phyloP scores from a whole-genome alignment of 2,888 invertebrate genomes.

The Drosophila austrosaltans region DNA sequence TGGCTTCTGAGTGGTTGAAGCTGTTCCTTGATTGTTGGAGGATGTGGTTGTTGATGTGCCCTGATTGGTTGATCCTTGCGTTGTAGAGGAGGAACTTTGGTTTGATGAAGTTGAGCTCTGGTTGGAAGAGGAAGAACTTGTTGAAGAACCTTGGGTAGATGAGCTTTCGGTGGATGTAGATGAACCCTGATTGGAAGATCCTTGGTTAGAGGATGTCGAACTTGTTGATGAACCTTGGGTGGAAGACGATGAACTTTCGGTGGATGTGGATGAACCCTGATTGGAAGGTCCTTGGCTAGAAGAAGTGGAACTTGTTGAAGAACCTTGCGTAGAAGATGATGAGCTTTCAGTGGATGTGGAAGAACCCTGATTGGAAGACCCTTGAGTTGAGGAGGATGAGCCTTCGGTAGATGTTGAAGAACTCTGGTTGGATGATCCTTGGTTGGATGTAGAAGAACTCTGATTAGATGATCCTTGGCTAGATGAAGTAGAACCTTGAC shows the following conservation, averaged over 20 bases:
- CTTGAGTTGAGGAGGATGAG: conserved; percentile 10
- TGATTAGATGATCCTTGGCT: conserved; percentile 19
- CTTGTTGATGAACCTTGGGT: conserved; percentile 41
- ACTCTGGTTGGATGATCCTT: conserved; percentile 31
- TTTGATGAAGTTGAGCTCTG: conserved; percentile 34
- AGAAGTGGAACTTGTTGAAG: not conserved
- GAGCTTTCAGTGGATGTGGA: conserved; percentile 27
- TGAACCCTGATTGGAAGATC: conserved; percentile 38
- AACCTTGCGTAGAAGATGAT: conserved; percentile 27
- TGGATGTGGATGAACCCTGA: conserved; percentile 39
- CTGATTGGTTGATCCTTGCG: conserved; percentile 26
- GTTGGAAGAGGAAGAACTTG: conserved; percentile 32
- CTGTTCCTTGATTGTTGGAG: not conserved
- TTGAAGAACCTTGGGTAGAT: conserved; percentile 32
- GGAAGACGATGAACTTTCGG: conserved; percentile 16
- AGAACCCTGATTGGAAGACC: conserved; percentile 33
- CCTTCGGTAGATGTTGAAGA: conserved; percentile 17
- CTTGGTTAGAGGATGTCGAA: conserved; percentile 23
- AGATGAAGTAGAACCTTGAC: conserved; percentile 19
- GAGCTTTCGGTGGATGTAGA: conserved; percentile 43
- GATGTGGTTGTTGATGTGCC: conserved; percentile 23
- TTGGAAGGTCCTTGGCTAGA: conserved; percentile 51
- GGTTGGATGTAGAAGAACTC: not conserved
- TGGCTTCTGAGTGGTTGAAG: conserved; percentile 66
- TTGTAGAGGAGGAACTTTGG: conserved; percentile 41